Evolutionary conservation across 2,113 vertebrate species (phyloP).

Genomic region (Eubucco bourcierii): DNA sequence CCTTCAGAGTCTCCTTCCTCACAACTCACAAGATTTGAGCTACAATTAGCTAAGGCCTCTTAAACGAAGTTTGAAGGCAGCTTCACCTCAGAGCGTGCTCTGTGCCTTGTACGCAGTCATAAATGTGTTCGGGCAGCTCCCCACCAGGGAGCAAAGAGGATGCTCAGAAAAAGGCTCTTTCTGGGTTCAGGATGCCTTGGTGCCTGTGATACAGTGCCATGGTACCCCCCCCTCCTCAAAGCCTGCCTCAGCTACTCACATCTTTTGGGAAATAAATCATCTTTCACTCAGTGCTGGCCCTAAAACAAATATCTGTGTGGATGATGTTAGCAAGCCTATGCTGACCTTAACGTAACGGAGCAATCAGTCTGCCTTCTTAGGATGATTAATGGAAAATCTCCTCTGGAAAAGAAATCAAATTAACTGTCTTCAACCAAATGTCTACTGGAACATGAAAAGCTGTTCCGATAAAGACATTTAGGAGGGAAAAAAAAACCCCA

Average conservation of each 20-base stretch:
- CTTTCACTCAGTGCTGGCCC: neutral
- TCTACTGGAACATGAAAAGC: constrained; percentile 79
- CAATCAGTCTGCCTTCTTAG: constrained; percentile 77
- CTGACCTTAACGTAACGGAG: constrained; percentile 76
- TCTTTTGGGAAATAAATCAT: neutral
- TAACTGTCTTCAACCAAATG: constrained; percentile 82
- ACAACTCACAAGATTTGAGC: neutral
- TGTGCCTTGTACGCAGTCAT: rapidly evolving
- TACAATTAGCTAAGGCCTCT: neutral
- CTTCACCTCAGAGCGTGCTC: neutral
- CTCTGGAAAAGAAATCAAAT: constrained; percentile 83
- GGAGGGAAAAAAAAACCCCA: constrained; percentile 37
- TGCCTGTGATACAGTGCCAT: neutral
- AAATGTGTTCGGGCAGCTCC: neutral
- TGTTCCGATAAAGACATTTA: constrained; percentile 76
- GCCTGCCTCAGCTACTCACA: neutral
- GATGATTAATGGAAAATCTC: constrained; percentile 81
- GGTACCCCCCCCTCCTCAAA: constrained; percentile 4
- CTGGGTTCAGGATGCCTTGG: neutral
- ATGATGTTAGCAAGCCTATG: constrained; percentile 67
- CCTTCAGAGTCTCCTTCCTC: neutral
- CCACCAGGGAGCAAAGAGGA: neutral
- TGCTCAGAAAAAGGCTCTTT: neutral
- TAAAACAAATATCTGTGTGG: constrained; percentile 14
- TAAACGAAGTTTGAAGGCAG: neutral